Conservation (phyloP, 1,140 invertebrate species). For the Procambarus clarkii region DNA sequence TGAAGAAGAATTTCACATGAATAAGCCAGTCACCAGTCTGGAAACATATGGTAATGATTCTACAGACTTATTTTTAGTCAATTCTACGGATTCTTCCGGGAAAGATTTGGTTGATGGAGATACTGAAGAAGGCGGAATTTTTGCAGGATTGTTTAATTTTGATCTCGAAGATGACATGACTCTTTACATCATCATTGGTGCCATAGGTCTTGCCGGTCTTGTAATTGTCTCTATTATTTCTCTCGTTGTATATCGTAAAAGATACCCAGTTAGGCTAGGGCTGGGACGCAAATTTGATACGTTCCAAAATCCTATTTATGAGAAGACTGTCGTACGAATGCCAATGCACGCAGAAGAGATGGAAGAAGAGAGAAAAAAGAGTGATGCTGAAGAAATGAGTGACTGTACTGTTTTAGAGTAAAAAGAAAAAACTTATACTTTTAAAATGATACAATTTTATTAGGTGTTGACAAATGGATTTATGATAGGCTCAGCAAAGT, state of each 20-base stretch:
- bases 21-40: not conserved
- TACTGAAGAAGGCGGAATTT: constrained; percentile 3
- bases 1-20: not conserved
- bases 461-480: not conserved
- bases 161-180: constrained; percentile 37
- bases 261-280: constrained; percentile 75
- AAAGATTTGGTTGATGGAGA: not conserved
- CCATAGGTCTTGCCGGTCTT: not conserved
- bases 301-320: constrained; percentile 76
- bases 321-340: constrained; percentile 71
- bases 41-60: not conserved
- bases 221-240: constrained; percentile 45
- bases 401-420: constrained; percentile 70
- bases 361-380: constrained; percentile 57
- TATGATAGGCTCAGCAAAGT: not conserved
- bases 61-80: not conserved
- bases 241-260: constrained; percentile 73
- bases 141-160: constrained; percentile 18
- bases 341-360: constrained; percentile 60
- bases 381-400: constrained; percentile 70
- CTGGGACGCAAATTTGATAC: constrained; percentile 75
- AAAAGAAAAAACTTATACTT: not conserved
- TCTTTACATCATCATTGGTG: constrained; percentile 36
- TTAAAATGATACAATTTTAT: not conserved
- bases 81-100: not conserved